A percentile compares a stretch with the other conserved stretches of the same genome.
Evolutionary conservation across 2,888 invertebrate species (phyloP).

Genomic region (Orthosia gothica): DNA sequence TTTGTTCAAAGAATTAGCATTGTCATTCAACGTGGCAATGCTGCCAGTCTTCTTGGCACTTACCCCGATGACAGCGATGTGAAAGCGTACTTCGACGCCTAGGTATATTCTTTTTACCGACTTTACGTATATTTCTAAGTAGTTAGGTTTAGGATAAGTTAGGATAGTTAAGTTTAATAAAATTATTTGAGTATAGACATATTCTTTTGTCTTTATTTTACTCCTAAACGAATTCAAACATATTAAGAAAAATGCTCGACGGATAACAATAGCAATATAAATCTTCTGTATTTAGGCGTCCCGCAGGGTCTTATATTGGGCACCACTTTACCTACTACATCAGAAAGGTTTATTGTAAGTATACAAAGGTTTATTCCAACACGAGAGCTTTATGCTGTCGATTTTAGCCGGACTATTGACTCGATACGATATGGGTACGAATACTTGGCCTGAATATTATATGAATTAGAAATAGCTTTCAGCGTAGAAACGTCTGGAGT

Average conservation of each 20-base stretch:
- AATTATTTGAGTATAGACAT: too few relatives aligned
- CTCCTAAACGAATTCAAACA: neutral
- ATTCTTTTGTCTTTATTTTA: neutral
- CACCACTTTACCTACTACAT: slow-evolving; percentile 29
- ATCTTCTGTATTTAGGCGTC: slow-evolving; percentile 11
- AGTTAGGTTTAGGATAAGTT: too few relatives aligned
- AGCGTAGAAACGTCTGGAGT: slow-evolving; percentile 25
- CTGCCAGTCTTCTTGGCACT: too few relatives aligned
- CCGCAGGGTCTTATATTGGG: slow-evolving; percentile 33
- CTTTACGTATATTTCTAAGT: too few relatives aligned
- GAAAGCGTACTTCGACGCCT: too few relatives aligned
- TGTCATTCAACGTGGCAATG: too few relatives aligned
- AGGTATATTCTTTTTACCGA: too few relatives aligned
- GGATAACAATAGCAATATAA: neutral
- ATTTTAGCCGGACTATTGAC: slow-evolving; percentile 53
- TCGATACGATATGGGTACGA: slow-evolving; percentile 50
- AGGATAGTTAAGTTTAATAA: too few relatives aligned
- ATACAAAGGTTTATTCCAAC: slow-evolving; percentile 31
- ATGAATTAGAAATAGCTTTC: slow-evolving; percentile 57
- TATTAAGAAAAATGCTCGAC: neutral
- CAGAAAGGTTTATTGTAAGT: slow-evolving; percentile 40
- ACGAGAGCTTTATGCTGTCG: slow-evolving; percentile 43
- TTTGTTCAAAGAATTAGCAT: too few relatives aligned
- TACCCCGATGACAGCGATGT: too few relatives aligned
- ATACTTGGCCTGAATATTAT: slow-evolving; percentile 56